Evolutionary conservation across 2,888 invertebrate species (phyloP).

Genomic region (Eupithecia inturbata): DNA sequence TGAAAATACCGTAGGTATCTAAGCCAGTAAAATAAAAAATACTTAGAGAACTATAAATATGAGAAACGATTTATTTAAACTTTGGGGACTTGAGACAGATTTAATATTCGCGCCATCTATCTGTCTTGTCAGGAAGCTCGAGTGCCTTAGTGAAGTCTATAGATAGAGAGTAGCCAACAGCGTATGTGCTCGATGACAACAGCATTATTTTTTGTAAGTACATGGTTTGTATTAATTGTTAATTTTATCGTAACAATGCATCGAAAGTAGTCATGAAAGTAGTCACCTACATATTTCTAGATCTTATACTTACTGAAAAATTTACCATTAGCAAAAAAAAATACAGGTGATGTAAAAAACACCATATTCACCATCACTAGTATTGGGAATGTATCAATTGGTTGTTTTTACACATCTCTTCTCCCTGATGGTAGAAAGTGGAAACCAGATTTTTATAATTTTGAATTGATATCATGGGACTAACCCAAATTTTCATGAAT

Average conservation of each 20-base stretch:
- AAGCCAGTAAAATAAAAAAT: too few species aligned
- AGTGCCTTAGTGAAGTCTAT: neutral
- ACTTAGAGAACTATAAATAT: too few species aligned
- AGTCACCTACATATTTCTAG: neutral
- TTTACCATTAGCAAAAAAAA: neutral
- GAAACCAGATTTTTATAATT: neutral
- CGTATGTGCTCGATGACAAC: too few species aligned
- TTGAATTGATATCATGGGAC: neutral
- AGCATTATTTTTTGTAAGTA: neutral
- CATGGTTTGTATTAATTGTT: neutral
- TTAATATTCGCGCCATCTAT: conserved; percentile 25
- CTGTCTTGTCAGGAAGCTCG: neutral
- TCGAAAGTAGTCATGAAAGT: too few species aligned
- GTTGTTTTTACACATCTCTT: neutral
- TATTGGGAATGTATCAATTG: neutral
- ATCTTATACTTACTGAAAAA: neutral
- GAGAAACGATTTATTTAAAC: neutral
- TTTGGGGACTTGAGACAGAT: neutral
- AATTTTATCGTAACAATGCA: neutral
- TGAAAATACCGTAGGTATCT: too few species aligned
- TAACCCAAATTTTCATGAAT: neutral
- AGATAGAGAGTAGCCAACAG: neutral
- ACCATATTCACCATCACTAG: neutral
- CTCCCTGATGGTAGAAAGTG: neutral
- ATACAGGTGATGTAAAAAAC: neutral